Conservation (phyloP, 2,888 invertebrate species). For the Apodemia mormo region DNA sequence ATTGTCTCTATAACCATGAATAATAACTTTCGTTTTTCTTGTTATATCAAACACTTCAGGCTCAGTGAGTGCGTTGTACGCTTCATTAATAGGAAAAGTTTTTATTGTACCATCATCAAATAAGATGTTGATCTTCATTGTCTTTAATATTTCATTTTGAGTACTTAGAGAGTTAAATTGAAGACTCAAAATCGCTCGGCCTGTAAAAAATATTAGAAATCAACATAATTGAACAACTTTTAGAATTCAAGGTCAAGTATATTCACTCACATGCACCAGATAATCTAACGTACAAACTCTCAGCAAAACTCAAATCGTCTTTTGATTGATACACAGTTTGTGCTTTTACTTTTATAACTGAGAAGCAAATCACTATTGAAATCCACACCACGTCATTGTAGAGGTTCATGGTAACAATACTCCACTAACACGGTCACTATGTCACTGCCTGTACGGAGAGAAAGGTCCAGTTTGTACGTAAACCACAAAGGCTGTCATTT, state of each 20-base stretch:
- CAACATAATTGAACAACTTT: conserved; percentile 34
- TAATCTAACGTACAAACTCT: conserved; percentile 64
- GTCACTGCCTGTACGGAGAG: conserved; percentile 71
- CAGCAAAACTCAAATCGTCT: conserved; percentile 63
- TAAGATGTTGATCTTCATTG: conserved; percentile 65
- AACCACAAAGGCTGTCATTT: conserved; percentile 43
- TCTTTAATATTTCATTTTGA: conserved; percentile 60
- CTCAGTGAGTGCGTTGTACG: conserved; percentile 58
- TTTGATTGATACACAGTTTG: conserved; percentile 36
- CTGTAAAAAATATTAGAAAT: conserved; percentile 48
- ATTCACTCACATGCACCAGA: conserved; percentile 72
- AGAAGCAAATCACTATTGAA: conserved; percentile 44
- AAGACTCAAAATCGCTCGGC: conserved; percentile 72
- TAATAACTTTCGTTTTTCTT: conserved; percentile 71
- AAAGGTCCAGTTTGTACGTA: conserved; percentile 57
- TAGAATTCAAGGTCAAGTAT: conserved; percentile 36
- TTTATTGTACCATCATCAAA: conserved; percentile 48
- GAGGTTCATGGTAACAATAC: conserved; percentile 68
- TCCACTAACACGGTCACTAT: conserved; percentile 71
- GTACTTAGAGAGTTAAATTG: conserved; percentile 56
- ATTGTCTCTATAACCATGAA: conserved; percentile 74
- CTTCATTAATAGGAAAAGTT: conserved; percentile 63
- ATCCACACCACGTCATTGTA: conserved; percentile 49
- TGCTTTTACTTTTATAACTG: conserved; percentile 39
- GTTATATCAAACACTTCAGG: conserved; percentile 65